Conservation (phyloP, 2,888 invertebrate species). For the Diloba caeruleocephala region DNA sequence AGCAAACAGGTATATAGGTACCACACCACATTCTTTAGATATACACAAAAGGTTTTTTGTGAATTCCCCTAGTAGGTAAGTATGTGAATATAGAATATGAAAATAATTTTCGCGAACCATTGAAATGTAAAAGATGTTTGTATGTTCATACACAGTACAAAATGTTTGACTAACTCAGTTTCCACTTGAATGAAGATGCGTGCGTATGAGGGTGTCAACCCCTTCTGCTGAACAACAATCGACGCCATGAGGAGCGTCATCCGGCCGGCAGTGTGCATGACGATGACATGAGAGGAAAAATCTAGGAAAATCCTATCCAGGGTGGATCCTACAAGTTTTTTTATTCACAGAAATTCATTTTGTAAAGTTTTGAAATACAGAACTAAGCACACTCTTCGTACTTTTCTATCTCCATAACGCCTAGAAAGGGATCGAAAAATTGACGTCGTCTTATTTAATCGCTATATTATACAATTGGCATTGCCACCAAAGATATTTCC, state of each 20-base stretch:
- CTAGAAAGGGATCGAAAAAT: conserved; percentile 6
- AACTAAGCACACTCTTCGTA: conserved; percentile 18
- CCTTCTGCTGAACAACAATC: conserved; percentile 77
- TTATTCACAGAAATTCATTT: conserved; percentile 40
- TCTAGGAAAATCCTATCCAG: conserved; percentile 54
- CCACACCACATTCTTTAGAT: conserved; percentile 21
- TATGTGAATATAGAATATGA: conserved; percentile 20
- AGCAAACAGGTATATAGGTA: background rate
- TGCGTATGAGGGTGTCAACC: conserved; percentile 86
- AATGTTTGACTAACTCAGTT: conserved; percentile 65
- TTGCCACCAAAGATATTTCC: conserved; percentile 2
- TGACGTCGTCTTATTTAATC: conserved; percentile 14
- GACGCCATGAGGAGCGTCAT: conserved; percentile 72
- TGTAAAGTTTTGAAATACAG: conserved; percentile 30
- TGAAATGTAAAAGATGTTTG: conserved; percentile 36
- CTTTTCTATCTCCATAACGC: conserved; percentile 6
- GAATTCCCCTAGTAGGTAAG: no score
- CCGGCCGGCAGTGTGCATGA: conserved; percentile 69
- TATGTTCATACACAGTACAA: conserved; percentile 35
- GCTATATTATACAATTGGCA: conserved; percentile 16
- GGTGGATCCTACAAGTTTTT: conserved; percentile 34
- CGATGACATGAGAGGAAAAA: conserved; percentile 60
- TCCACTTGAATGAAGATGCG: conserved; percentile 80
- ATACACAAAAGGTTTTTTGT: no score
- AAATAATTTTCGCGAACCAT: conserved; percentile 40